phyloP scores from a whole-genome alignment of 2,113 vertebrate genomes.

The Phodopus roborovskii region DNA sequence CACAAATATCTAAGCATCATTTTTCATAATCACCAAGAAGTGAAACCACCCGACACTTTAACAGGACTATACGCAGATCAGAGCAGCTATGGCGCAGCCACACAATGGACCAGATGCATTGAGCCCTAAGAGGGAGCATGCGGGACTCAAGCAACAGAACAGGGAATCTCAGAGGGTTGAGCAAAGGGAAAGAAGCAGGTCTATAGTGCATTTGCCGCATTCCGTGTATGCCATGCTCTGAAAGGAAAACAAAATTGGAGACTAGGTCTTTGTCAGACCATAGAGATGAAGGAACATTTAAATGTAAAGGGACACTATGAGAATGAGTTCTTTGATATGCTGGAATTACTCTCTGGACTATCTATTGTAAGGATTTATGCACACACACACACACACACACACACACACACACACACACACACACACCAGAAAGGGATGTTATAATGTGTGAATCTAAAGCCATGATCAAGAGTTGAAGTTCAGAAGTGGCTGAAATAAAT shows the following conservation, averaged over 20 bases:
- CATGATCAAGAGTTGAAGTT: not conserved
- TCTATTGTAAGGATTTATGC: not conserved
- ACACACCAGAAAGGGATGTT: not conserved
- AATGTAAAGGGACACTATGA: not conserved
- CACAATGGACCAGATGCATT: not conserved
- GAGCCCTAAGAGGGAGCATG: not conserved
- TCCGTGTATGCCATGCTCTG: not conserved
- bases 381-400: too few relatives aligned
- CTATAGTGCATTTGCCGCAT: not conserved
- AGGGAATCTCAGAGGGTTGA: not conserved
- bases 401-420: not conserved
- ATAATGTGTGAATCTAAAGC: not conserved
- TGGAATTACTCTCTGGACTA: not conserved
- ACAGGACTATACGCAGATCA: not conserved
- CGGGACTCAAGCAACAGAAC: not conserved
- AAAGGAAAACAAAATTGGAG: not conserved
- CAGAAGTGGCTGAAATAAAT: not conserved
- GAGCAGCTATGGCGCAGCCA: accelerated
- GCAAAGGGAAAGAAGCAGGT: not conserved
- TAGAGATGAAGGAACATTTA: not conserved
- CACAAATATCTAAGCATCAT: not conserved
- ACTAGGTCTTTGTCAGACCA: not conserved
- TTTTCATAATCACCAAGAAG: not conserved
- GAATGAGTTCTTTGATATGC: not conserved
- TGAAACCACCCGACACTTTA: not conserved